phyloP scores from a whole-genome alignment of 2,888 invertebrate species.

The Orthosia gracilis region DNA sequence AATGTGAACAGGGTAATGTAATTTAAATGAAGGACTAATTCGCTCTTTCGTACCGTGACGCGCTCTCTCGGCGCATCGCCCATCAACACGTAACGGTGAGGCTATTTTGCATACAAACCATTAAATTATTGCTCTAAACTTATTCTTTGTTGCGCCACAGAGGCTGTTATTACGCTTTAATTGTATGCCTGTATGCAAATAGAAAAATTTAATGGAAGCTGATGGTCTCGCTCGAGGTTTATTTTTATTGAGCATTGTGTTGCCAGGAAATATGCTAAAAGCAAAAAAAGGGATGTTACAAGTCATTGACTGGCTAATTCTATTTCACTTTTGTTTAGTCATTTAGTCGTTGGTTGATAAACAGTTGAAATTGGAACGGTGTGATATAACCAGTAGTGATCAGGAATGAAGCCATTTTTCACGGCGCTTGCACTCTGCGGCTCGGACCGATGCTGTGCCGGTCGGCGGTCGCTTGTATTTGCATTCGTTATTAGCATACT shows the following conservation, averaged over 20 bases:
- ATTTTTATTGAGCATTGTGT: slow-evolving; percentile 84
- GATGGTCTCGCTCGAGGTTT: slow-evolving; percentile 82
- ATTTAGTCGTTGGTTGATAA: slow-evolving; percentile 50
- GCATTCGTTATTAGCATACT: slow-evolving; percentile 87
- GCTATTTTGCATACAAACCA: slow-evolving; percentile 91
- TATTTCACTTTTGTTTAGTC: slow-evolving; percentile 64
- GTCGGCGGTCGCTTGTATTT: slow-evolving; percentile 79
- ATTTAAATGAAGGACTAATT: slow-evolving; percentile 90
- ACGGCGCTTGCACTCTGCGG: slow-evolving; percentile 71
- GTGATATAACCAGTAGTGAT: slow-evolving; percentile 49
- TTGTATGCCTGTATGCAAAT: slow-evolving; percentile 90
- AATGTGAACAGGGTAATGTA: slow-evolving; percentile 85
- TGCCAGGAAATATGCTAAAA: slow-evolving; percentile 71
- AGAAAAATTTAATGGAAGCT: slow-evolving; percentile 87
- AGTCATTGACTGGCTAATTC: slow-evolving; percentile 73
- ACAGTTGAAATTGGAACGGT: slow-evolving; percentile 39
- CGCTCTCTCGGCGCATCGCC: slow-evolving; percentile 86
- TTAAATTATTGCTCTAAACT: slow-evolving; percentile 91
- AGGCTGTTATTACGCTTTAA: slow-evolving; percentile 90
- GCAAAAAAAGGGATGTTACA: slow-evolving; percentile 68
- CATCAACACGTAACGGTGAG: slow-evolving; percentile 90
- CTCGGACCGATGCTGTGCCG: slow-evolving; percentile 62
- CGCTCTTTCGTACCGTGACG: slow-evolving; percentile 89
- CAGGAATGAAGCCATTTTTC: slow-evolving; percentile 86
- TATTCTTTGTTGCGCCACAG: slow-evolving; percentile 90